Evolutionary conservation across 2,797 vertebrate species (phyloP), one percentile per base, ranked within the genome.

Genomic region (Sebastes vulpes): DNA sequence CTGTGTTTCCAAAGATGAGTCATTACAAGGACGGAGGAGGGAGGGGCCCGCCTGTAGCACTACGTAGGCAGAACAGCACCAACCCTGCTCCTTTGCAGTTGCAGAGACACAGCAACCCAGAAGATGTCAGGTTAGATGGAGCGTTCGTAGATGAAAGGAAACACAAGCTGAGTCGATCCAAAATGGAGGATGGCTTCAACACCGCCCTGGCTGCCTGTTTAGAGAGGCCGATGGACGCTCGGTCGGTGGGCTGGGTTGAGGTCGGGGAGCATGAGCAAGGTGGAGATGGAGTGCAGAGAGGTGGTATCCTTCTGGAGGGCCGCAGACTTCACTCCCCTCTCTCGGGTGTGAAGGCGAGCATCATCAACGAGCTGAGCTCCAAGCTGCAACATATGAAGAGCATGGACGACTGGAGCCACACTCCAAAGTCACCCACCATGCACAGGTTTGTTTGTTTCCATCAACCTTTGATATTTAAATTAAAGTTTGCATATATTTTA

Each of bases 321-420:
- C 95, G 94, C 48, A 92, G 91, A 60, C 76, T 95, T 32, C 94
- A 95, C 80, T 96, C 96, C 4, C 97, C 97, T 65, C 92, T 97
- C 68, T 97, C 97, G 6, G 96, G 97, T 1, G 95, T 98, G 42
- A 98, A 98, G 92, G 96, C 97, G 86, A 98, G 96, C 94, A 98
- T 98, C 90, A 98, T 98, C 94, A 97, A 95, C 42, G 98, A 98
- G 84, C 95, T 98, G 48, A 98, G 97, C 92, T 97, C 97, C 93
- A 98, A 98, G 88, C 95, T 98, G 56, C 97, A 98, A 83, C 97
- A 98, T 87, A 97, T 98, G 87, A 96, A 94, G 92, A 95, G 95
- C 79, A 94, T 95, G 94, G 95, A 96, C 16, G 94, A 95, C 80
- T 95, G 95, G 96, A 93, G 94, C 82, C 91, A 91, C 65, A 61